Base-by-base conservation (phyloP, 2,797 vertebrate species). In the Pantherophis vulpinus region DNA sequence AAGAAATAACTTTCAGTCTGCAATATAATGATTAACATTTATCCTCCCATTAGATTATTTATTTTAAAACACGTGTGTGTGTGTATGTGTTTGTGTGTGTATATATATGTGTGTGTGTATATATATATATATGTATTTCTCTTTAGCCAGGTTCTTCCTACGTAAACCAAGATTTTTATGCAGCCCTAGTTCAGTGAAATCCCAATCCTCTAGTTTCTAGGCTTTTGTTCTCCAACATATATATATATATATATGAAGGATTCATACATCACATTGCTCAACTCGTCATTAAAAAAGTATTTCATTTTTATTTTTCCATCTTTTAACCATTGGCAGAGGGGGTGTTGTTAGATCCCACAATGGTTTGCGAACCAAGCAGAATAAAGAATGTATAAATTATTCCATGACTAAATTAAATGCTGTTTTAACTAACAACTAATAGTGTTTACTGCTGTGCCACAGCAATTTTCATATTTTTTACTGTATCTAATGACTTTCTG, bases 391-490 rank as follows among this genome's bases (percentile, higher is more conserved):
- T 96, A 96, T 97, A 98, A 98, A 98, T 97, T 98, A 96, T 98
- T 98, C 96, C 95, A 95, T 92, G 91, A 96, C 97, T 97, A 98
- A 98, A 98, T 98, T 98, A 98, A 98, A 98, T 98, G 98, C 97
- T 98, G 97, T 97, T 98, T 98, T 98, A 98, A 98, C 98, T 98
- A 98, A 98, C 98, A 98, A 97, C 98, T 98, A 98, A 98, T 98
- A 98, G 98, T 98, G 97, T 98, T 98, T 97, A 98, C 98, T 98
- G 98, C 98, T 98, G 98, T 97, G 98, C 98, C 97, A 98, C 98
- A 98, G 98, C 98, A 98, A 98, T 98, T 98, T 98, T 98, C 98
- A 98, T 98, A 91, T 98, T 98, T 98, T 51, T 98, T 98, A 98
- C 98, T 98, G 97, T 98, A 98, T 98, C 98, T 98, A 98, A 98